Conservation (phyloP, 2,113 vertebrate species). For the Sclerurus mexicanus region DNA sequence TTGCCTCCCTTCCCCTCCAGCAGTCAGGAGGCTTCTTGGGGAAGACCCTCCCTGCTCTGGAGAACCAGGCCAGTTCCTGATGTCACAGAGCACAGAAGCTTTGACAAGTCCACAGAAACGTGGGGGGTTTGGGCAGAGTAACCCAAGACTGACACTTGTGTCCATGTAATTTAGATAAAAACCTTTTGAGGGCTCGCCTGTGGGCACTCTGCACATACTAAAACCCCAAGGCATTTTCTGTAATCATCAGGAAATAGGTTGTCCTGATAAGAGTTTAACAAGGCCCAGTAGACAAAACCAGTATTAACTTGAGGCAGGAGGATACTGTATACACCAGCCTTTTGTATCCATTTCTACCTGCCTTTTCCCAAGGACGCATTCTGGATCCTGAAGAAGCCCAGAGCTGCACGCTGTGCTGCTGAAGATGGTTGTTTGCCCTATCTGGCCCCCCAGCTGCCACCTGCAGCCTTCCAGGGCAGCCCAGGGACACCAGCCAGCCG, state of each 20-base stretch:
- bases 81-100: background rate
- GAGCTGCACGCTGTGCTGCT: background rate
- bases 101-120: background rate
- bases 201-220: background rate
- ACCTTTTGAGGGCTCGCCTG: background rate
- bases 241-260: background rate
- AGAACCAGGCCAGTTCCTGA: background rate
- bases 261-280: background rate
- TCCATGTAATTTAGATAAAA: background rate
- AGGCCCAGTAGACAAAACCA: background rate
- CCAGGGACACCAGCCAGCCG: background rate
- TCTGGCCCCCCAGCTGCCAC: background rate
- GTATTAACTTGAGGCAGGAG: background rate
- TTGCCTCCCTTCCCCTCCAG: background rate
- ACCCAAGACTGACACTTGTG: background rate
- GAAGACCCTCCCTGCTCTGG: background rate
- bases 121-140: accelerated
- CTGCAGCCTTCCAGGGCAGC: background rate
- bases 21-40: background rate
- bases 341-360: background rate
- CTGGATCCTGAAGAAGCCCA: background rate
- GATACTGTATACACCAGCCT: background rate
- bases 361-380: background rate
- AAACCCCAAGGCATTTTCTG: background rate
- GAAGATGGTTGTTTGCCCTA: background rate